Evolutionary conservation across 2,888 invertebrate species (phyloP), one percentile per base, ranked within the genome.

Genomic region (Himalopsyche kuldschensis): DNA sequence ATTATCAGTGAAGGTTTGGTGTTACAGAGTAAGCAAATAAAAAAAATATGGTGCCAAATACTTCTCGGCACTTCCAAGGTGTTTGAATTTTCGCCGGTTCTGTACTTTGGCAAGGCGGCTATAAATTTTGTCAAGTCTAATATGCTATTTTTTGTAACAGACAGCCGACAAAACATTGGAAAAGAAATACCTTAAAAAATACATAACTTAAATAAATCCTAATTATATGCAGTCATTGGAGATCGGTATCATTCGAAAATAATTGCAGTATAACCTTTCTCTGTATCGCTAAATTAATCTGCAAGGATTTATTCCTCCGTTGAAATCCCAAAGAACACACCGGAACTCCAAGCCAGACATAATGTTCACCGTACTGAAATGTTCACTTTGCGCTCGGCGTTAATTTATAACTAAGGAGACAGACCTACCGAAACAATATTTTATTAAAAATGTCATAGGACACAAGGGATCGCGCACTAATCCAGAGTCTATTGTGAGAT

Each of bases 21-120:
- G 85, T 85, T 84, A 85, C 80, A 85, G 80, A 85, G 82, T 80
- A 83, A 83, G 84, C 82, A 80, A 84, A 85, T 79, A 63, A 79
- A 80, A 82, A 82, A 35, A 76, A 31, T 32, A 35, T 17, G 41
- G 24, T 75, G 78, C 41, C 75, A 69, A 69, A 69, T 75, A 79
- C 47, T 20, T 41, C 75, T 82, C 69, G 31, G 78, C 79, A 48
- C 79, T 79, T 79, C 20, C 75, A 79, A 82, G 48, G 75, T 30
- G 75, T 55, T 78, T 69, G 75, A 78, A 77, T 81, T 24, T 27
- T 48, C 24, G 46, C 30, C 48, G 47, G 48, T 46, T 20, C 35
- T 63, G 77, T 75, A 32, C 75, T 46, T 75, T 30, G 55, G 75
- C 79, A 79, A 20, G 69, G 75, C 41, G 63, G 48, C 79, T 75